These are phyloP conservation scores for Neotoxoptera formosana DNA, from an alignment of 1,140 invertebrate species.

Conservation along the genomic window DNA sequence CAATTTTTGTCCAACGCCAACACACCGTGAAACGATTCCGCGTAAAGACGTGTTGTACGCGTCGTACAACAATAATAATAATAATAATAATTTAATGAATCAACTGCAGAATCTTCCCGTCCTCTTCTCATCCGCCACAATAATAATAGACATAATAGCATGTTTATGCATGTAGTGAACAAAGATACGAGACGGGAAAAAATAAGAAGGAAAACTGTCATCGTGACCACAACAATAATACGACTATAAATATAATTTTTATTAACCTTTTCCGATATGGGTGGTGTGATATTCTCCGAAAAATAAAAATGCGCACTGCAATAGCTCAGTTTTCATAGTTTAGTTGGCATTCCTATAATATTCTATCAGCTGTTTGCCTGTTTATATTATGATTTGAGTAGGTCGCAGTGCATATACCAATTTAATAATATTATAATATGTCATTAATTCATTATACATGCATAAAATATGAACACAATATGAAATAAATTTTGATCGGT, in stretches of 20 bases:
- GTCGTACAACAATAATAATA: not conserved
- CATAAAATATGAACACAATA: not conserved
- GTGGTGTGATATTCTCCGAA: not conserved
- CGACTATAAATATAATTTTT: not conserved
- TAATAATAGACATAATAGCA: not conserved
- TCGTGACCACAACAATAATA: not conserved
- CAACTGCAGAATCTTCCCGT: not conserved
- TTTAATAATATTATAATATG: not conserved
- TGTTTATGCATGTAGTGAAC: not conserved
- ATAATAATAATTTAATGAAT: slow-evolving; percentile 7
- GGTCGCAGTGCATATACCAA: not conserved
- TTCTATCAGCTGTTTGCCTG: not conserved
- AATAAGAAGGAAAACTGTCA: not conserved
- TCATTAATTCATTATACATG: not conserved
- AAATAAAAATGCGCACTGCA: not conserved
- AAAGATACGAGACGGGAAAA: not conserved
- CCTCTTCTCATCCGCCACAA: not conserved
- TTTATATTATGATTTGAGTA: slow-evolving; percentile 14
- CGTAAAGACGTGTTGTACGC: not conserved
- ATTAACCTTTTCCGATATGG: not conserved
- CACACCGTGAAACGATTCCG: not conserved
- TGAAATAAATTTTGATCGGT: not conserved
- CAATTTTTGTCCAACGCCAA: not conserved
- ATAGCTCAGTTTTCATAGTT: not conserved
- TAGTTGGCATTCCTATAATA: not conserved